Percentiles rank a stretch among this genome's conserved stretches.
phyloP scores from a whole-genome alignment of 2,113 vertebrate genomes.

The Epinephelus lanceolatus region DNA sequence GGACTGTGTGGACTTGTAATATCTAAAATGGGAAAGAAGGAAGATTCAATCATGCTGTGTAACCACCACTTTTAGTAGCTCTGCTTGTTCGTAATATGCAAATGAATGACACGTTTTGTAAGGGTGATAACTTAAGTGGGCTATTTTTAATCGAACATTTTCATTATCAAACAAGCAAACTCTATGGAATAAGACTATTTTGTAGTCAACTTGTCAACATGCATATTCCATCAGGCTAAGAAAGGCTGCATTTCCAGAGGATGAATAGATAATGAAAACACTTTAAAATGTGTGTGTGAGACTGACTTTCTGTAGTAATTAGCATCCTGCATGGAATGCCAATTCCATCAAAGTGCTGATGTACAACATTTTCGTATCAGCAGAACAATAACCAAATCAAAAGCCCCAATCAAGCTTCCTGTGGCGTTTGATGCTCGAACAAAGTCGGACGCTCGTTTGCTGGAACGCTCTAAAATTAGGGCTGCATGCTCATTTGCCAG shows the following conservation, averaged over 20 bases:
- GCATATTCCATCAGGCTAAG: background rate
- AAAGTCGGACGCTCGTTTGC: constrained; percentile 58
- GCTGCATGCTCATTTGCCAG: constrained; percentile 31
- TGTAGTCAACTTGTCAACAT: background rate
- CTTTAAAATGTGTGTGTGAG: constrained; percentile 13
- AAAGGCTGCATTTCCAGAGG: background rate
- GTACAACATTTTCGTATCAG: constrained; percentile 52
- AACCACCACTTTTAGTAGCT: constrained; percentile 10
- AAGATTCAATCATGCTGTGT: constrained; percentile 37
- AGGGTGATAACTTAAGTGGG: background rate
- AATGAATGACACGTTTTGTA: constrained; percentile 1
- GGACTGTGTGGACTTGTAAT: constrained; percentile 41
- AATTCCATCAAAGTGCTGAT: constrained; percentile 38
- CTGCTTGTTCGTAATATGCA: constrained; percentile 9
- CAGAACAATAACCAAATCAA: constrained; percentile 64
- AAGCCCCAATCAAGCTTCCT: constrained; percentile 57
- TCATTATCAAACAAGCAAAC: constrained; percentile 9
- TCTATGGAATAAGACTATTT: background rate
- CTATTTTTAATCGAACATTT: background rate
- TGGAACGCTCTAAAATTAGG: constrained; percentile 41
- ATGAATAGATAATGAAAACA: constrained; percentile 13
- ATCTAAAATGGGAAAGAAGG: constrained; percentile 25
- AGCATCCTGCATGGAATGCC: constrained; percentile 27
- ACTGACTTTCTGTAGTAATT: constrained; percentile 51
- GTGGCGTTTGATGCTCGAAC: constrained; percentile 55